Evolutionary conservation across 2,113 vertebrate genomes (phyloP).

Genomic region (Sylvia atricapilla): DNA sequence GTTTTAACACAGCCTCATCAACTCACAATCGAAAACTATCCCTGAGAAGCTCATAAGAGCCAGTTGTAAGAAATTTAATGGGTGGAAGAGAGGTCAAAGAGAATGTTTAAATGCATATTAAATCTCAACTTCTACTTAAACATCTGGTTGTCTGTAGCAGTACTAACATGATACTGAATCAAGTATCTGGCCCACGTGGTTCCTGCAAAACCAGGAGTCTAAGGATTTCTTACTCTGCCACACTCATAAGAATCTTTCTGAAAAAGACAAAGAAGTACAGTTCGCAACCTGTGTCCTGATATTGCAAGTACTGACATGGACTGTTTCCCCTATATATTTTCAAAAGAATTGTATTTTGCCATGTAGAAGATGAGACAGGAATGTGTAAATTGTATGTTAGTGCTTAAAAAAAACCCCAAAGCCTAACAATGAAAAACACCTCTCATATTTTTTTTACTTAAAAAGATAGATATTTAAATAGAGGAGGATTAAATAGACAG

Average conservation of each 20-base stretch:
- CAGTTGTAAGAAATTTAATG: background rate
- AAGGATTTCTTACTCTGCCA: background rate
- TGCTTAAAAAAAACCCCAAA: accelerated
- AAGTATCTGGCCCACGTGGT: background rate
- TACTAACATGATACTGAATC: background rate
- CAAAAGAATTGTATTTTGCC: background rate
- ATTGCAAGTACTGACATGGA: background rate
- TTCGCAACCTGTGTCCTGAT: background rate
- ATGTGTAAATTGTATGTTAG: background rate
- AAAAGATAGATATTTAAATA: background rate
- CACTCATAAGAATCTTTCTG: background rate
- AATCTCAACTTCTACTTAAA: background rate
- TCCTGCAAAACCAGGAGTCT: background rate
- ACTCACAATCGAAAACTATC: background rate
- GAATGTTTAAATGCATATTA: background rate
- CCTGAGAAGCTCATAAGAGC: background rate
- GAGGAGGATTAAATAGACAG: background rate
- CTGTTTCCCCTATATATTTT: background rate
- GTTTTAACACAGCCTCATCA: background rate
- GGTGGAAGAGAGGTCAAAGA: background rate
- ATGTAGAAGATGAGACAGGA: background rate
- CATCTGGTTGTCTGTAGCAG: background rate
- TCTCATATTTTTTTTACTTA: background rate
- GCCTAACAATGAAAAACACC: background rate
- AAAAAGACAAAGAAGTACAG: background rate